These are phyloP conservation scores for Muricea muricata DNA, from an alignment of 92 coral and sea anemone species.

Conservation along the genomic window DNA sequence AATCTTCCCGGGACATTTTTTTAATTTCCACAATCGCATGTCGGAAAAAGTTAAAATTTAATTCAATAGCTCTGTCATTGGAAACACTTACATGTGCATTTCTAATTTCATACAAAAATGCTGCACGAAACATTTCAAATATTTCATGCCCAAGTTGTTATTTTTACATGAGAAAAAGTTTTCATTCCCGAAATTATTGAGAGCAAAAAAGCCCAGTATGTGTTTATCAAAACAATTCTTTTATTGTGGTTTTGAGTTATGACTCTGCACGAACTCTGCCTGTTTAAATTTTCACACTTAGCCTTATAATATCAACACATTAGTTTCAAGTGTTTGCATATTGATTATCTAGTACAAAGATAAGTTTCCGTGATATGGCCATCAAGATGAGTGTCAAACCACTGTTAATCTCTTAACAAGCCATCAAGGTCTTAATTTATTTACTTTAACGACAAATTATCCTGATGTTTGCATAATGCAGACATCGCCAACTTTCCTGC, in stretches of 20 bases:
- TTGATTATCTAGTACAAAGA: not conserved
- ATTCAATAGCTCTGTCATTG: too few species aligned
- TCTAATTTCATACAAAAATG: not conserved
- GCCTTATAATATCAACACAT: not conserved
- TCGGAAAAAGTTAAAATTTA: not conserved
- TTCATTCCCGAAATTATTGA: slow-evolving; percentile 9
- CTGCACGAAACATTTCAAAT: too few species aligned
- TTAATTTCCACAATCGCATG: too few species aligned
- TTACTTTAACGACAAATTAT: slow-evolving; percentile 13
- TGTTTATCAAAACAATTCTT: slow-evolving; percentile 29
- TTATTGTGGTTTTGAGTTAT: slow-evolving; percentile 26
- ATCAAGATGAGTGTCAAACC: not conserved
- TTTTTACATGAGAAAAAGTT: not conserved
- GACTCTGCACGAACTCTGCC: not conserved
- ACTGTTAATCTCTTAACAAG: slow-evolving; percentile 40
- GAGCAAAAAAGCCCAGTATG: slow-evolving; percentile 1
- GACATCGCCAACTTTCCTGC: not conserved
- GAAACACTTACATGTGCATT: not conserved
- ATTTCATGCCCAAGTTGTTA: not conserved
- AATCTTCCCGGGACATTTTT: too few species aligned
- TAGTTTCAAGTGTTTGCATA: not conserved
- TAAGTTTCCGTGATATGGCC: not conserved
- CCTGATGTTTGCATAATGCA: not conserved
- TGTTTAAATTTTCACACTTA: not conserved
- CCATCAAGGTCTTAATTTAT: slow-evolving; percentile 32